These are phyloP conservation scores for Yoshiicerus persimilis DNA, from an alignment of 1,140 invertebrate species.

Conservation along the genomic window DNA sequence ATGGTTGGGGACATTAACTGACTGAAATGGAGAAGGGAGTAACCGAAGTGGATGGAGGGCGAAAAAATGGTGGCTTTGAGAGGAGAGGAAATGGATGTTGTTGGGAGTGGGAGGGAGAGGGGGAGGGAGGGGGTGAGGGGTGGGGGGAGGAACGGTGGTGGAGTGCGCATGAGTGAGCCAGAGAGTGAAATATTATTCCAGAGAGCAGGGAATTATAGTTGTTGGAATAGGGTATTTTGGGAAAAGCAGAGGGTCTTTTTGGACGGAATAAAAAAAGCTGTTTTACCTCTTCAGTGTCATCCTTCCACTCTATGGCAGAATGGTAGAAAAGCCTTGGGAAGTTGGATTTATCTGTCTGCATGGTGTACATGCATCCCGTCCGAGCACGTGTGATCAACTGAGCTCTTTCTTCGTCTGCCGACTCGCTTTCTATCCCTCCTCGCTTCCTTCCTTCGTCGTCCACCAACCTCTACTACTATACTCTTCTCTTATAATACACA, in stretches of 20 bases:
- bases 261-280: neutral
- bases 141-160: neutral
- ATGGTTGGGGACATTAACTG: neutral
- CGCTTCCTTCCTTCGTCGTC: neutral
- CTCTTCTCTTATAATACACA: no score
- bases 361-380: constrained; percentile 41
- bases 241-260: neutral
- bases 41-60: neutral
- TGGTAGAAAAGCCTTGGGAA: constrained; percentile 43
- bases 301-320: constrained; percentile 43
- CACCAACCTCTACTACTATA: neutral
- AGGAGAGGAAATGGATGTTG: neutral
- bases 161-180: neutral
- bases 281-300: constrained; percentile 48
- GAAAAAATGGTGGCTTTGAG: neutral
- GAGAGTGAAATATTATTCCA: neutral
- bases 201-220: neutral
- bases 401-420: neutral
- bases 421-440: constrained; percentile 5
- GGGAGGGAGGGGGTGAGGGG: neutral
- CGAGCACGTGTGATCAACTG: constrained; percentile 24
- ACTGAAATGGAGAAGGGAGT: neutral
- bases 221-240: neutral
- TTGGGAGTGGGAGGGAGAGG: neutral
- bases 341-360: constrained; percentile 37